Evolutionary conservation across 2,113 vertebrate genomes (phyloP).

Genomic region (Microcebus griseorufus): DNA sequence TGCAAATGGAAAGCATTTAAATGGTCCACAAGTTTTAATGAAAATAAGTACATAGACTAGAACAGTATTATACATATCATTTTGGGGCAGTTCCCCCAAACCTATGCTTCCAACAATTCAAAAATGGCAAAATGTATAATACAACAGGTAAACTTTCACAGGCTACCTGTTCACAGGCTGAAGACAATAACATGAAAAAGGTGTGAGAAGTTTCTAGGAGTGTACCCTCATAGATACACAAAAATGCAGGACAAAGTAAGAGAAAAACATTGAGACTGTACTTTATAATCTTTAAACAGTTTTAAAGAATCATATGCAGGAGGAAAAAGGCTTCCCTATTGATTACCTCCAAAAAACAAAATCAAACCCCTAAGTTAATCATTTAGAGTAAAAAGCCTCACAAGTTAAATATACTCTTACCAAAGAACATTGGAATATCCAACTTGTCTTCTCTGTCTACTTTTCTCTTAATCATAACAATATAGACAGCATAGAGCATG

Average conservation of each 20-base stretch:
- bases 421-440: constrained; percentile 99
- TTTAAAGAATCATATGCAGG: not conserved
- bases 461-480: constrained; percentile 98
- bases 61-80: not conserved
- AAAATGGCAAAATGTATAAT: not conserved
- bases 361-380: not conserved
- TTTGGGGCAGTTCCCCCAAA: not conserved
- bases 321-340: not conserved
- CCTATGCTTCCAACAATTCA: not conserved
- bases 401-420: constrained; percentile 84
- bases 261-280: not conserved
- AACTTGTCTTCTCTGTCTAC: constrained; percentile 97
- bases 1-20: not conserved
- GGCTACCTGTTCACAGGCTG: not conserved
- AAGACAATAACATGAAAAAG: constrained; percentile 10
- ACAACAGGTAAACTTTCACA: not conserved
- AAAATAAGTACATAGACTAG: not conserved
- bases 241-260: not conserved
- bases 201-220: not conserved
- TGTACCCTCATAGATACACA: not conserved
- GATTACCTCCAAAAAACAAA: not conserved
- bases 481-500: constrained; percentile 94
- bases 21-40: not conserved
- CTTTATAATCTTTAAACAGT: not conserved
- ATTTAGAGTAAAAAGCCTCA: constrained; percentile 3